These are phyloP conservation scores for Euura saliciscinereae DNA, from an alignment of 1,140 invertebrate species.

Conservation along the genomic window DNA sequence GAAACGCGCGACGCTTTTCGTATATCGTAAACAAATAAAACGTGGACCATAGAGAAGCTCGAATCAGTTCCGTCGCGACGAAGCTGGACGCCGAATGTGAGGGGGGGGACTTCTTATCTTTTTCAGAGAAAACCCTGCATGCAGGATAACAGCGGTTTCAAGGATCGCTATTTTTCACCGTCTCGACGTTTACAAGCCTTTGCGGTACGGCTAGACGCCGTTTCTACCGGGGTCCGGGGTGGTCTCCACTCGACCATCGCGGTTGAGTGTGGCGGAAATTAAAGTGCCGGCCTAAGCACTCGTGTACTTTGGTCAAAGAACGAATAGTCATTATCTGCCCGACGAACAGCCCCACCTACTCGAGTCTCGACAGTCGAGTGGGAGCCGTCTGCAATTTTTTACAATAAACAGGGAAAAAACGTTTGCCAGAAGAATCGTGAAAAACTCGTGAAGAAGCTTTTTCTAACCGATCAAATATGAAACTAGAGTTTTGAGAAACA, in stretches of 20 bases:
- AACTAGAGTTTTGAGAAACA: too few relatives aligned
- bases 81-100: background rate
- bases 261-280: constrained; percentile 2
- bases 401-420: too few relatives aligned
- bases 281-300: background rate
- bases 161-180: background rate
- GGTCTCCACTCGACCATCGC: background rate
- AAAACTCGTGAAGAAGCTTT: too few relatives aligned
- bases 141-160: background rate
- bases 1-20: background rate
- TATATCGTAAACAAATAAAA: constrained; percentile 8
- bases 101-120: background rate
- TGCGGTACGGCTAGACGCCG: background rate
- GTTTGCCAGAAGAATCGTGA: too few relatives aligned
- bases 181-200: background rate
- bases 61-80: background rate
- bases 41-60: background rate
- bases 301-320: constrained; percentile 1
- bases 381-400: background rate
- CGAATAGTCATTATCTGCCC: background rate
- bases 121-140: background rate
- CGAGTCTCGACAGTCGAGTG: background rate
- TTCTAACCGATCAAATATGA: too few relatives aligned
- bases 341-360: background rate
- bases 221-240: background rate